Conservation (phyloP, 2,113 vertebrate species). For the Eonycteris spelaea region DNA sequence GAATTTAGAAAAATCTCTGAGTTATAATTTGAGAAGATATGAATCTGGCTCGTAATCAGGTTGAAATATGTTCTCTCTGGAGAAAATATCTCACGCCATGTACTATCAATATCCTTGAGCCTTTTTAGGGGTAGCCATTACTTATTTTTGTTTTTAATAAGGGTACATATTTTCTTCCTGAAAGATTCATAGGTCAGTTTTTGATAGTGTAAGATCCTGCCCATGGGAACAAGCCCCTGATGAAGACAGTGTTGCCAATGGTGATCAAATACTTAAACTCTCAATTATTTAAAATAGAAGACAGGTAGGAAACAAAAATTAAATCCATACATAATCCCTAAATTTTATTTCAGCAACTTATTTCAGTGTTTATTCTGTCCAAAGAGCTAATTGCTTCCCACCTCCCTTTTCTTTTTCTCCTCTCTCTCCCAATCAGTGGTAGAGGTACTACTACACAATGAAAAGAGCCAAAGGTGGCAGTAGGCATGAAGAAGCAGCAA, state of each 20-base stretch:
- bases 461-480: neutral
- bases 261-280: neutral
- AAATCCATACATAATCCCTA: neutral
- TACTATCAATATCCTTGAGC: neutral
- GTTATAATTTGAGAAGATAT: neutral
- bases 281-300: neutral
- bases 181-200: neutral
- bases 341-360: neutral
- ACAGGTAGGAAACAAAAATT: neutral
- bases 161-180: neutral
- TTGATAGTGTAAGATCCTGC: neutral
- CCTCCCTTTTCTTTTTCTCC: neutral
- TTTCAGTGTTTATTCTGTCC: neutral
- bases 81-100: neutral
- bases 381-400: neutral
- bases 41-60: neutral
- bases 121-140: neutral
- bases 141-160: conserved; percentile 8
- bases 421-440: neutral
- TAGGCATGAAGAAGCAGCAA: neutral
- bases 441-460: neutral
- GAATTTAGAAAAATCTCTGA: conserved; percentile 9
- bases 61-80: neutral
- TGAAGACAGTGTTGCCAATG: neutral
- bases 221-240: neutral